Conservation (phyloP, 1,140 invertebrate species). For the Temnothorax curvispinosus region DNA sequence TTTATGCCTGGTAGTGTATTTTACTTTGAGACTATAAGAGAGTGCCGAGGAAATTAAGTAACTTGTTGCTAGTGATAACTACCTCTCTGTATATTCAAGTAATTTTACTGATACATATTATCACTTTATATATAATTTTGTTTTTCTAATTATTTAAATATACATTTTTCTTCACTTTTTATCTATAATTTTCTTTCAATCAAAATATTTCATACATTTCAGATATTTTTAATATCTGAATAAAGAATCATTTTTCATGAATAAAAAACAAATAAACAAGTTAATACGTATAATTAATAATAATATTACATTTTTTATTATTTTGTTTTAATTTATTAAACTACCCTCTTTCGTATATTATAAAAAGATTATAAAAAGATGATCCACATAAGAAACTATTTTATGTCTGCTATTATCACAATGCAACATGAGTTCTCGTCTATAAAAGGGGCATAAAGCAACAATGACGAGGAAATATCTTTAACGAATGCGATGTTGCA, state of each 20-base stretch:
- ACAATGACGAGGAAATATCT: slow-evolving; percentile 37
- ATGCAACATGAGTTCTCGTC: background rate
- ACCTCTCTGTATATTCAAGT: background rate
- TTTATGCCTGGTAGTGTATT: background rate
- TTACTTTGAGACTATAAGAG: background rate
- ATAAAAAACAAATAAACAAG: background rate
- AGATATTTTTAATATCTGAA: background rate
- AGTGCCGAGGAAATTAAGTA: slow-evolving; percentile 14
- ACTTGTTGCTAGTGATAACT: background rate
- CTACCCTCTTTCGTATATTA: background rate
- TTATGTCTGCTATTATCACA: slow-evolving; percentile 2
- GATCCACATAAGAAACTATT: background rate
- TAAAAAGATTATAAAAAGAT: background rate
- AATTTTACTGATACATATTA: background rate
- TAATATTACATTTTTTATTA: background rate
- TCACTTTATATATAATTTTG: background rate
- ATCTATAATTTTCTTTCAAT: background rate
- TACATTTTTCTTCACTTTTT: background rate
- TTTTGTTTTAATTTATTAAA: background rate
- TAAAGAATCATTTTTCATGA: background rate
- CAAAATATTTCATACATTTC: background rate
- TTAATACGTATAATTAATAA: background rate
- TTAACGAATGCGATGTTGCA: slow-evolving; percentile 20
- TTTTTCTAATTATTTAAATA: background rate
- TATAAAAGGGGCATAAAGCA: background rate